Evolutionary conservation across 2,888 invertebrate genomes (phyloP).

Genomic region (Hybos culiciformis): DNA sequence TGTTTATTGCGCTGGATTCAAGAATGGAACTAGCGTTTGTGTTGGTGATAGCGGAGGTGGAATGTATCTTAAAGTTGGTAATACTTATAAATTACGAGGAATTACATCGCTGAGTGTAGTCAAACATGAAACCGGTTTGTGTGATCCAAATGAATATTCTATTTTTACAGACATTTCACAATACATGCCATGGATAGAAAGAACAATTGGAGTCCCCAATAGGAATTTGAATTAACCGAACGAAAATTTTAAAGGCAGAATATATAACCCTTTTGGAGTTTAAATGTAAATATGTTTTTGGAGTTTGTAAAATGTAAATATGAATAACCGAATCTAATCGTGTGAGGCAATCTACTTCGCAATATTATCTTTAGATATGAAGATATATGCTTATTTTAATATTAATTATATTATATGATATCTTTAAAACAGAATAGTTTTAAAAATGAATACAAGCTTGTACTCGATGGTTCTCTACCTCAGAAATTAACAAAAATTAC

Average conservation of each 20-base stretch:
- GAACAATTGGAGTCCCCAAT: too few relatives aligned
- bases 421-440: too few relatives aligned
- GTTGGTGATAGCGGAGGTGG: slow-evolving; percentile 42
- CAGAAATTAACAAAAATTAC: too few relatives aligned
- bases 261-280: not conserved
- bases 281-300: not conserved
- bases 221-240: too few relatives aligned
- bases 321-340: not conserved
- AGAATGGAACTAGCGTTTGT: slow-evolving; percentile 35
- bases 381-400: too few relatives aligned
- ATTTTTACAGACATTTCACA: slow-evolving; percentile 37
- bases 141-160: slow-evolving; percentile 36
- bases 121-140: slow-evolving; percentile 24
- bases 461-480: too few relatives aligned
- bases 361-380: too few relatives aligned
- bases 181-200: slow-evolving; percentile 26
- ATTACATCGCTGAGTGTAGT: slow-evolving; percentile 13
- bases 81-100: slow-evolving; percentile 12
- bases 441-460: too few relatives aligned
- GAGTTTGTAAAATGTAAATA: not conserved
- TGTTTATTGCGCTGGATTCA: slow-evolving; percentile 15
- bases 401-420: too few relatives aligned
- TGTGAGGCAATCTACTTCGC: too few relatives aligned
- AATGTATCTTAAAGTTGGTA: slow-evolving; percentile 24
- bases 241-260: not conserved